Base-by-base conservation (phyloP, 2,888 invertebrate species). In the Cosmopolites sordidus region DNA sequence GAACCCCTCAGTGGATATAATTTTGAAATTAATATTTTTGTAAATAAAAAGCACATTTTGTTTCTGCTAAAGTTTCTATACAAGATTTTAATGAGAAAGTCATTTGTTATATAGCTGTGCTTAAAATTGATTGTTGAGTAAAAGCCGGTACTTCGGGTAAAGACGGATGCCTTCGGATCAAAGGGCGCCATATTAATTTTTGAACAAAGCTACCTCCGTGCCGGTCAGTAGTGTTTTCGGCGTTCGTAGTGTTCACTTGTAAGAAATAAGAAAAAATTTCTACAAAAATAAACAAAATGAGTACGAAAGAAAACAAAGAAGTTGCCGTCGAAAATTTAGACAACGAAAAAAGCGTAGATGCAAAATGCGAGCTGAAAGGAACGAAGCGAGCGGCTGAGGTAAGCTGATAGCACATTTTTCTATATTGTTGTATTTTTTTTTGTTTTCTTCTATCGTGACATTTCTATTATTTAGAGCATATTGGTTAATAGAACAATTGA, bases 321-420 rank as follows among this genome's bases (percentile, higher is more conserved):
- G 88, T 89, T 77, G 87, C 87, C 69, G 87, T 89, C 65, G 89
- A 89, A 78, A 89, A 89, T 82, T 79, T 83, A 72, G 88, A 87
- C 73, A 81, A 79, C 75, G 88, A 88, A 71, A 87, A 88, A 78
- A 81, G 81, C 72, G 77, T 81, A 64, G 87, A 88, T 73, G 81
- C 84, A 52, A 89, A 89, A 80, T 85, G 86, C 77, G 88, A 88
- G 73, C 79, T 89, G 73, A 89, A 89, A 79, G 89, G 88, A 78
- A 86, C 87, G 73, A 90, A 90, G 80, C 84, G 90, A 80, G 84
- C 89, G 78, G 88, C 89, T 70, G 89, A 89, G 84, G 89, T 89
- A 77, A 86, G 87, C 62, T 58, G 54, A 50, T 52, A 50, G 41
- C 46, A 51, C 48, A 53, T 45, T 52, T 55, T 51, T 48, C 30